Evolutionary conservation across 2,797 vertebrate genomes (phyloP).

Genomic region (Coendou prehensilis): DNA sequence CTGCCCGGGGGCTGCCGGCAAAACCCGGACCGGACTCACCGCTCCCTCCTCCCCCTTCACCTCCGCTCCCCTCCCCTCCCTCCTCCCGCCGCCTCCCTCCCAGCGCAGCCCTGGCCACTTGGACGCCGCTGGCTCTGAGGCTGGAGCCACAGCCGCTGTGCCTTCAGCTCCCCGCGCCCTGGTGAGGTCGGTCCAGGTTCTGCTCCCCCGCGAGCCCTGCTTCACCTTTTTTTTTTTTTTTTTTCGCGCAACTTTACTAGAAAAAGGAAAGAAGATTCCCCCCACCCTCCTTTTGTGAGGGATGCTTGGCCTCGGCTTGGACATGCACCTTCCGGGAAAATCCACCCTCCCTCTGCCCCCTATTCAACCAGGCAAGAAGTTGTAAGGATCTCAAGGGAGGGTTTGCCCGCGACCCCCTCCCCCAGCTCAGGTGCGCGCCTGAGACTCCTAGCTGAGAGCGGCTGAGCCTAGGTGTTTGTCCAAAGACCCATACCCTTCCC

Average conservation of each 20-base stretch:
- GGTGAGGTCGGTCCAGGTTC: constrained; percentile 57
- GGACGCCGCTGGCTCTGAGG: constrained; percentile 78
- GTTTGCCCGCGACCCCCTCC: neutral
- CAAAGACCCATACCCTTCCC: constrained; percentile 6
- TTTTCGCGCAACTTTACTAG: constrained; percentile 75
- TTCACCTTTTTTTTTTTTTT: constrained; percentile 66
- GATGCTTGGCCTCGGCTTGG: neutral
- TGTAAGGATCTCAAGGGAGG: neutral
- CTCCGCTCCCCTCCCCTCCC: constrained; percentile 72
- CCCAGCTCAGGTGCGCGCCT: constrained; percentile 26
- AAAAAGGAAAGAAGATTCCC: neutral
- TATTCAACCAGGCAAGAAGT: neutral
- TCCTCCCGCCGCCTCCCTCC: constrained; percentile 75
- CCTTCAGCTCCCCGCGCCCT: constrained; percentile 57
- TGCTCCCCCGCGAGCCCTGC: constrained; percentile 32
- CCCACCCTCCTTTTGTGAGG: neutral
- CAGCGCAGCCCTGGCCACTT: constrained; percentile 83
- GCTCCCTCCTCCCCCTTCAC: constrained; percentile 72
- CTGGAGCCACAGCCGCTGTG: constrained; percentile 71
- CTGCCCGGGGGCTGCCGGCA: constrained; percentile 94
- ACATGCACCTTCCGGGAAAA: constrained; percentile 66
- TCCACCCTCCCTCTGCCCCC: neutral
- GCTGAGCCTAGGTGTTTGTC: neutral
- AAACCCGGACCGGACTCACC: constrained; percentile 97
- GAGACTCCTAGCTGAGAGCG: neutral